Conservation (phyloP, 2,888 invertebrate species). For the Cybosia mesomella region DNA sequence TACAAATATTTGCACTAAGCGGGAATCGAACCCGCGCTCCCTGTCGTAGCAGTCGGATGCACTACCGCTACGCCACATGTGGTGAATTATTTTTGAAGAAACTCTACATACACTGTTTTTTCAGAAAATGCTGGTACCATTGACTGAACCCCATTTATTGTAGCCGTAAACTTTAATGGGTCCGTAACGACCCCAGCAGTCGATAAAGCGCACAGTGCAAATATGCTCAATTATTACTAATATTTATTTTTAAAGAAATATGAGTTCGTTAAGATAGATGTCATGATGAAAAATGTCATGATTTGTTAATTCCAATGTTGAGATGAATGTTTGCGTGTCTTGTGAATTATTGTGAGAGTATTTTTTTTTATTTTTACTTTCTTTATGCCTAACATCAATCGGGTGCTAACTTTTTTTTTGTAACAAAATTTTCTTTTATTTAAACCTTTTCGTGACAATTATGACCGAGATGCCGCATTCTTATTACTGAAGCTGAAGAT, state of each 20-base stretch:
- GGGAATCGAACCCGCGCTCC: no score
- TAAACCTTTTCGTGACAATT: no score
- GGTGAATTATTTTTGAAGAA: neutral
- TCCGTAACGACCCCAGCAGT: conserved; percentile 46
- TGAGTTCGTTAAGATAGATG: conserved; percentile 6
- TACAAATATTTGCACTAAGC: no score
- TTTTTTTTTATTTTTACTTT: no score
- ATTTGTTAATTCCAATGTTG: neutral
- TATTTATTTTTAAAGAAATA: conserved; percentile 38
- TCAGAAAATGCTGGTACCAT: conserved; percentile 31
- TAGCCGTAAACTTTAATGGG: conserved; percentile 66
- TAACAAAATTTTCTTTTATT: no score
- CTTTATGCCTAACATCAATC: no score
- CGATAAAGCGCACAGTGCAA: conserved; percentile 54
- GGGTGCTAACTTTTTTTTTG: no score
- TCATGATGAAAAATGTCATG: conserved; percentile 13
- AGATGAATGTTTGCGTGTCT: neutral
- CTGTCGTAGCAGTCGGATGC: no score
- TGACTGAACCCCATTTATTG: conserved; percentile 55
- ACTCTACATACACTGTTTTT: conserved; percentile 33
- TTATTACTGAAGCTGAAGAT: no score
- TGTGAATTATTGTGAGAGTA: no score
- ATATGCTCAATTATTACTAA: conserved; percentile 52
- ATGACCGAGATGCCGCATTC: no score
- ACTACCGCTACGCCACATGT: no score